Evolutionary conservation across 2,888 invertebrate species (phyloP).

Genomic region (Neocrepidodera transversa): DNA sequence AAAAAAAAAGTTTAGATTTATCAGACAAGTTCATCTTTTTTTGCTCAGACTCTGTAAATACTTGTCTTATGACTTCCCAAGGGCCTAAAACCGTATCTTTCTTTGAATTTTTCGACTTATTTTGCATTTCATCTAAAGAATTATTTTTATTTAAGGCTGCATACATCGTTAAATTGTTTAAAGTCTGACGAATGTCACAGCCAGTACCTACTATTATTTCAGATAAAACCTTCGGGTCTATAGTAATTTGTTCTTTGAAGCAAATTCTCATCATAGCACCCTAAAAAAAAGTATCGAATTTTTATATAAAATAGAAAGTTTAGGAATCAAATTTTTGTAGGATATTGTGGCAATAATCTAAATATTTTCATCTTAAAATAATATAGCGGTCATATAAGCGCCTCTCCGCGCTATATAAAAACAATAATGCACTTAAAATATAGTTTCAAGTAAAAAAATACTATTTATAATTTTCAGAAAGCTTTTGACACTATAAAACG

Average conservation of each 20-base stretch:
- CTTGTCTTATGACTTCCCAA: conserved; percentile 91
- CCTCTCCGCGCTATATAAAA: no score
- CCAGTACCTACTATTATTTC: conserved; percentile 88
- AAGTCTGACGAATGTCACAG: conserved; percentile 91
- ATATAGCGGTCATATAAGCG: no score
- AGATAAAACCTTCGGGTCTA: conserved; percentile 76
- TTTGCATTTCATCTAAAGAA: conserved; percentile 63
- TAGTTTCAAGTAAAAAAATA: no score
- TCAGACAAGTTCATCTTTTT: conserved; percentile 80
- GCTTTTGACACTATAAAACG: no score
- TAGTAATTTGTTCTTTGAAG: conserved; percentile 86
- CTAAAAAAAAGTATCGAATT: conserved; percentile 63
- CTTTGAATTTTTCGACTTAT: conserved; percentile 67
- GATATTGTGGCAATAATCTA: no score
- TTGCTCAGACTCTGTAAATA: conserved; percentile 83
- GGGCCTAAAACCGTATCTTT: conserved; percentile 92
- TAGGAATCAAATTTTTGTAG: no score
- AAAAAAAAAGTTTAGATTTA: conserved; percentile 91
- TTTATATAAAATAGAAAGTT: no score
- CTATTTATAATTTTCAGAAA: no score
- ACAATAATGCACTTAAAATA: no score
- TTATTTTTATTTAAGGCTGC: conserved; percentile 65
- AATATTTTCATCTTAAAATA: no score
- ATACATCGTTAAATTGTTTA: conserved; percentile 88
- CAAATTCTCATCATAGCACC: conserved; percentile 91